Evolutionary conservation across 2,888 invertebrate genomes (phyloP), one percentile per base, ranked within the genome.

Genomic region (Tinea pellionella): DNA sequence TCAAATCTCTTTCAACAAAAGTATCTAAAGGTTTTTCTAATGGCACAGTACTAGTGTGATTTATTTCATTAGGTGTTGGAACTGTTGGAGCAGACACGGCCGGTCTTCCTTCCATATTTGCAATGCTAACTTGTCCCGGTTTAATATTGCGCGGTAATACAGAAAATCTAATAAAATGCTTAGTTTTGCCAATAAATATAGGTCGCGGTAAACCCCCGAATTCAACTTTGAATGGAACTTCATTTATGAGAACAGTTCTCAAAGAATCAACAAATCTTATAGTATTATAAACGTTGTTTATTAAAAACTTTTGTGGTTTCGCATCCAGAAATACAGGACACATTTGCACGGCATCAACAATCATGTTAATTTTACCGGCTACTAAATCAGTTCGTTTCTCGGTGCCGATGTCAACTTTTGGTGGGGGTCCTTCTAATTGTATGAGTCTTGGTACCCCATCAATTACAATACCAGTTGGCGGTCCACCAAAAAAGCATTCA

Each of bases 401-500:
- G 37, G 91, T 91, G 0, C 97, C 95, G 62, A 99, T 96, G 74
- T 95, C 94, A 0, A 99, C 98, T 80, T 96, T 96, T 0, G 99
- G 99, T 2, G 96, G 92, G 0, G 96, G 96, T 0, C 98, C 98
- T 68, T 95, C 94, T 8, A 99, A 84, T 69, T 94, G 93, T 0
- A 99, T 89, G 53, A 90, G 86, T 63, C 94, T 91, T n/a, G 92
- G 89, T 63, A 93, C 91, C 0, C 93, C 93, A 61, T 94, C 93
- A 41, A 98, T 89, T 51, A 94, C 92, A 9, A 97, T 92, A 0
- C 91, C 90, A 57, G 96, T 90, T 0, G 96, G 93, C 55, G 94
- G 93, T 0, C 96, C 97, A 32, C 95, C 96, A 75, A 99, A 99
- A 77, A 94, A 95, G 68, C 96, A 95, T 74, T 97, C 97, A 75